Conservation (phyloP, 2,888 invertebrate species). For the Phanerotoma sp. region DNA sequence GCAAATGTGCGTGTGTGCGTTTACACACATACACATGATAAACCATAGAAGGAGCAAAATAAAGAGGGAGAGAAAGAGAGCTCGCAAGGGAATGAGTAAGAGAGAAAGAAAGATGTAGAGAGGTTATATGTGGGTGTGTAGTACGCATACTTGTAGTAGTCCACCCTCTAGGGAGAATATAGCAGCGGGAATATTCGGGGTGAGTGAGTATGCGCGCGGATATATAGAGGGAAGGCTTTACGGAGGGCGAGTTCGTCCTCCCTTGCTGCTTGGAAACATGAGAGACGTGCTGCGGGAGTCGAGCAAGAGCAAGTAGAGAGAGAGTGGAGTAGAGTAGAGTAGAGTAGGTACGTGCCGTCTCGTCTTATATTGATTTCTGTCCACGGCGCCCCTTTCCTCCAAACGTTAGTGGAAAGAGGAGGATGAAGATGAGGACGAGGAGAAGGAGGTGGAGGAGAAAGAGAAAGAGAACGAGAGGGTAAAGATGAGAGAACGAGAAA, state of each 20-base stretch:
- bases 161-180: constrained; percentile 36
- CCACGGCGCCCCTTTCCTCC: constrained; percentile 55
- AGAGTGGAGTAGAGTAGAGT: constrained; percentile 19
- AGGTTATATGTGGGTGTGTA: constrained; percentile 35
- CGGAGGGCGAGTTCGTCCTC: constrained; percentile 19
- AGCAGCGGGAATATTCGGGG: constrained; percentile 11
- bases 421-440: constrained; percentile 1
- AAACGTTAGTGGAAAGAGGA: constrained; percentile 33
- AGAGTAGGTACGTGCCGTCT: constrained; percentile 45
- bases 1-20: constrained; percentile 19
- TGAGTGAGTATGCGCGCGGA: constrained; percentile 15
- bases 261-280: constrained; percentile 20
- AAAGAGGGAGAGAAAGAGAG: too few species aligned
- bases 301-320: constrained; percentile 14
- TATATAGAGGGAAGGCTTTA: constrained; percentile 16
- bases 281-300: constrained; percentile 19
- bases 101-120: constrained; percentile 10
- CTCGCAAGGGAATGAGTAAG: too few species aligned
- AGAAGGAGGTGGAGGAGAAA: constrained; percentile 18
- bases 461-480: constrained; percentile 35
- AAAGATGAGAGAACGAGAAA: constrained; percentile 27
- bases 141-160: constrained; percentile 27
- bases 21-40: too few species aligned
- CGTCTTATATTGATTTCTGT: constrained; percentile 59
- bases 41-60: too few species aligned